phyloP scores from a whole-genome alignment of 1,140 invertebrate species.

The Saccostrea cuccullata region DNA sequence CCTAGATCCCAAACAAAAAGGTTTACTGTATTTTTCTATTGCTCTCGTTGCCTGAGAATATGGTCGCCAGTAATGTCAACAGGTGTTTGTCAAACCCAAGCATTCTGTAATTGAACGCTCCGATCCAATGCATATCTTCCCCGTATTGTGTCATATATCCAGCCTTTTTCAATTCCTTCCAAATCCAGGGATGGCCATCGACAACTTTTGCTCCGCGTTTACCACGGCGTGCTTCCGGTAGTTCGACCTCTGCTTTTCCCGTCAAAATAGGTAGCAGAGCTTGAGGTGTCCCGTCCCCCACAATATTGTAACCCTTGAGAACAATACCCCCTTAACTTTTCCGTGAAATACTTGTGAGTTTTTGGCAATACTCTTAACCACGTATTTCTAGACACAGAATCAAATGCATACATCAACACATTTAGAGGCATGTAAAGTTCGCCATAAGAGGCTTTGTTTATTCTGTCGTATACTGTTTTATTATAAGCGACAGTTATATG shows the following conservation, averaged over 20 bases:
- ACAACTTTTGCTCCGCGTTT: constrained; percentile 85
- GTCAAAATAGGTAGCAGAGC: constrained; percentile 94
- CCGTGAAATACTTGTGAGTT: constrained; percentile 87
- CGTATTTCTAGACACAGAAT: constrained; percentile 92
- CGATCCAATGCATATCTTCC: constrained; percentile 91
- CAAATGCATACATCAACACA: constrained; percentile 93
- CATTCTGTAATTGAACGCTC: constrained; percentile 94
- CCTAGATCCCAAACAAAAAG: constrained; percentile 87
- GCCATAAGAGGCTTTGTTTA: constrained; percentile 2
- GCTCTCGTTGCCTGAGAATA: constrained; percentile 85
- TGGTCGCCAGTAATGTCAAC: constrained; percentile 94
- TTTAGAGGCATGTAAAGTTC: constrained; percentile 80
- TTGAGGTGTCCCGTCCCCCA: constrained; percentile 96
- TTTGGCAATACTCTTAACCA: constrained; percentile 92
- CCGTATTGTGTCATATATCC: constrained; percentile 89
- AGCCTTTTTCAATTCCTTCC: constrained; percentile 77
- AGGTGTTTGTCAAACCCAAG: constrained; percentile 91
- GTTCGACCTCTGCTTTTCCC: constrained; percentile 87
- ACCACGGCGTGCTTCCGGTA: constrained; percentile 83
- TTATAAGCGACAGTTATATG: constrained; percentile 70
- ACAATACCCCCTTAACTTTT: constrained; percentile 85
- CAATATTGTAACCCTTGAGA: constrained; percentile 92
- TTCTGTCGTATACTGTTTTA: constrained; percentile 40
- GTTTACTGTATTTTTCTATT: constrained; percentile 80
- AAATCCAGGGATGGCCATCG: constrained; percentile 85